These are phyloP conservation scores for Merluccius polli DNA, from an alignment of 2,797 vertebrate genomes.

Conservation along the genomic window DNA sequence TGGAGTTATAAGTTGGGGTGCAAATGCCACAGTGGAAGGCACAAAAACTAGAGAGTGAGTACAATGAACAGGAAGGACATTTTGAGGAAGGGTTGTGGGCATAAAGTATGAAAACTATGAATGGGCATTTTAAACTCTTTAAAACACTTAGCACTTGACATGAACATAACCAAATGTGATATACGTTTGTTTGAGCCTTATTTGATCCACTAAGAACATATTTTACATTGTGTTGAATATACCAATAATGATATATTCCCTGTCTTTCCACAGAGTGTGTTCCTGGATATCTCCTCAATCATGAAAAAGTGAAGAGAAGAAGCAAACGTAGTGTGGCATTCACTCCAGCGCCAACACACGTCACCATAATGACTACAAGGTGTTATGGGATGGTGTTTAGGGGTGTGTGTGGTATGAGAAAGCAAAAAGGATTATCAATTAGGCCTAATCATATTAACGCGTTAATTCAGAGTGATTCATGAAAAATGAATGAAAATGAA, in stretches of 20 bases:
- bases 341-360: constrained; percentile 16
- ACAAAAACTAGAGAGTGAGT: not conserved
- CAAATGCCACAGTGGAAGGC: not conserved
- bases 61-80: not conserved
- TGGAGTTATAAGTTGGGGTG: not conserved
- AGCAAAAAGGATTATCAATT: constrained; percentile 32
- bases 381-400: not conserved
- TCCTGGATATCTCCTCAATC: constrained; percentile 92
- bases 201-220: not conserved
- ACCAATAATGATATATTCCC: constrained; percentile 3
- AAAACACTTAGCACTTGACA: not conserved
- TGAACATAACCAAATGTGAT: not conserved
- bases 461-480: not conserved
- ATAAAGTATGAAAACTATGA: not conserved
- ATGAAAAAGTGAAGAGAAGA: constrained; percentile 85
- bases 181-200: not conserved
- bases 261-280: constrained; percentile 82
- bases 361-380: not conserved
- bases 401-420: not conserved
- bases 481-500: too few relatives aligned
- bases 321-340: not conserved
- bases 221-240: not conserved
- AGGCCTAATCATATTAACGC: not conserved
- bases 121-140: not conserved
- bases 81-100: not conserved